A percentile compares a stretch with the other conserved stretches of the same genome.
Conservation (phyloP, 2,888 invertebrate species). For the Ethmia dodecea region DNA sequence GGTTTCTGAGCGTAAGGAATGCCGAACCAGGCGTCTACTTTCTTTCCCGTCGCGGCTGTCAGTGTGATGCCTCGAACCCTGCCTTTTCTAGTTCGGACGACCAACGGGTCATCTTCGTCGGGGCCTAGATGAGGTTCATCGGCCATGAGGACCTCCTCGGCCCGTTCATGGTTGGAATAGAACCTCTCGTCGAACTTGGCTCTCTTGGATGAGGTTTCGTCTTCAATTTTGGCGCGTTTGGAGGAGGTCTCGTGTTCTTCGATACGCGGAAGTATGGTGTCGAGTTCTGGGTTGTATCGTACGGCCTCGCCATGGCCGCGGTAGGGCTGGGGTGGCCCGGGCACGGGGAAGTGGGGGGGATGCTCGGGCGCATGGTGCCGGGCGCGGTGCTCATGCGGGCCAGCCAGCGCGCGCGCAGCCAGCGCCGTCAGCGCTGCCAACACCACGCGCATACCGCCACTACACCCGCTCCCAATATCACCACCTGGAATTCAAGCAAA, state of each 20-base stretch:
- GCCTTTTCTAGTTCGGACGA: conserved; percentile 88
- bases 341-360: conserved; percentile 53
- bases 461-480: conserved; percentile 57
- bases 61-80: conserved; percentile 87
- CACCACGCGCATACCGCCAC: conserved; percentile 72
- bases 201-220: conserved; percentile 59
- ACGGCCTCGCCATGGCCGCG: conserved; percentile 76
- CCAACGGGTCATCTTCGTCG: conserved; percentile 81
- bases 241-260: conserved; percentile 67
- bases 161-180: conserved; percentile 61
- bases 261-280: conserved; percentile 66
- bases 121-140: conserved; percentile 67
- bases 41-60: conserved; percentile 85
- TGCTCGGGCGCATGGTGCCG: conserved; percentile 70
- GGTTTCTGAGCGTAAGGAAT: conserved; percentile 91
- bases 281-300: conserved; percentile 73
- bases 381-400: conserved; percentile 71
- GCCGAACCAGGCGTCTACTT: conserved; percentile 90
- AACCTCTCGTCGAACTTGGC: conserved; percentile 60
- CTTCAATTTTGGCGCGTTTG: conserved; percentile 50
- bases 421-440: conserved; percentile 69
- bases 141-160: conserved; percentile 51
- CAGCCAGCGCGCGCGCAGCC: conserved; percentile 64
- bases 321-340: conserved; percentile 64
- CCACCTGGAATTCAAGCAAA: conserved; percentile 47